phyloP scores from a whole-genome alignment of 2,888 invertebrate genomes.

The Stratiomys singularior region DNA sequence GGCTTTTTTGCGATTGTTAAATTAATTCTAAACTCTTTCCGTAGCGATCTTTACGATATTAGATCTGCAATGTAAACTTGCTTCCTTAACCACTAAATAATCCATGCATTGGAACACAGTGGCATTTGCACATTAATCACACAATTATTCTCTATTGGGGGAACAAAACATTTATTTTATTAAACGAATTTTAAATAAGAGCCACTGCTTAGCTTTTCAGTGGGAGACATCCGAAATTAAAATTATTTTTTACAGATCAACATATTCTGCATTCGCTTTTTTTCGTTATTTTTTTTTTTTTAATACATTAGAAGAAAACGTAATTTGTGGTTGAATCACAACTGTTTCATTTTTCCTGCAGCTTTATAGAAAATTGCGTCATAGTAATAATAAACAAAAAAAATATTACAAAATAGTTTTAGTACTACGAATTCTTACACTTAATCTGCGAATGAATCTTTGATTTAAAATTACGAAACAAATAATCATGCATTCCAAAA shows the following conservation, averaged over 20 bases:
- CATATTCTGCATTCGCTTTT: not conserved
- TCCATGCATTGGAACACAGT: not conserved
- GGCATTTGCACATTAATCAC: constrained; percentile 6
- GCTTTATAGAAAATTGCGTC: constrained; percentile 11
- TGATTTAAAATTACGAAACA: not conserved
- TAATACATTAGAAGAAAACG: not conserved
- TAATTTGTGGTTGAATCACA: not conserved
- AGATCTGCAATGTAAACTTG: not conserved
- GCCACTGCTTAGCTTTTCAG: not conserved
- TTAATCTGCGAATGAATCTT: not conserved
- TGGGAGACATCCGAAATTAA: not conserved
- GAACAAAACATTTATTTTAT: constrained; percentile 1
- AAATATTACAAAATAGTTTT: not conserved
- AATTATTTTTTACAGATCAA: not conserved
- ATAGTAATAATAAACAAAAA: not conserved
- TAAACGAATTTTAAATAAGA: not conserved
- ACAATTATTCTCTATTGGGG: not conserved
- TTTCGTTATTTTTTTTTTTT: not conserved
- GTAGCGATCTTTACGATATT: not conserved
- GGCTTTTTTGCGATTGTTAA: not conserved
- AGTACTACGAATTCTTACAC: not conserved
- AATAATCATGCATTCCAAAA: not conserved
- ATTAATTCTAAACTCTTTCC: not conserved
- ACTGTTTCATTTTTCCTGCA: not conserved
- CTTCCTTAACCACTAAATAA: not conserved